A percentile compares a stretch with the other conserved stretches of the same genome.
phyloP scores from a whole-genome alignment of 2,113 vertebrate genomes.

The Xenopus borealis region DNA sequence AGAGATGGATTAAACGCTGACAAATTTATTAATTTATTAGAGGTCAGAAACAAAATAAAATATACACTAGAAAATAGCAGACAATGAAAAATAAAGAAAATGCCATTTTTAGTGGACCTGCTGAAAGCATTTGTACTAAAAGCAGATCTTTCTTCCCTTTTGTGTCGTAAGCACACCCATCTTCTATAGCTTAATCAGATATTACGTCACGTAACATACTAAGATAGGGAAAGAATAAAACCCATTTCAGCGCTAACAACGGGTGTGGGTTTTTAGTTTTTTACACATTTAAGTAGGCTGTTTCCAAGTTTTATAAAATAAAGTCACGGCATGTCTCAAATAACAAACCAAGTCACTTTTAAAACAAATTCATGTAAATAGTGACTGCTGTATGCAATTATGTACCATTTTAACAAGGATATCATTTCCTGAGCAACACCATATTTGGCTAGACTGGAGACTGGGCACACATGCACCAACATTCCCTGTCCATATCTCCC shows the following conservation, averaged over 20 bases:
- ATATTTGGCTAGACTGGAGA: background rate
- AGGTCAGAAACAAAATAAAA: conserved; percentile 25
- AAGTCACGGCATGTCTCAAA: background rate
- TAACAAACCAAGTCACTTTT: background rate
- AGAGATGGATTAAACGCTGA: conserved; percentile 1
- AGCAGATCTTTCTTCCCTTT: background rate
- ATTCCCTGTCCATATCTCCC: background rate
- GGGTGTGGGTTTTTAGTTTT: background rate
- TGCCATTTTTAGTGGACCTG: background rate
- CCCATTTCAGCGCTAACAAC: background rate
- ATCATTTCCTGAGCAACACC: background rate
- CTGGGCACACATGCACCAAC: background rate
- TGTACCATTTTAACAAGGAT: background rate
- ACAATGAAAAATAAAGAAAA: conserved; percentile 3
- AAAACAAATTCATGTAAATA: background rate
- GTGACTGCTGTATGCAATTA: background rate
- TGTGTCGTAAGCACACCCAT: background rate
- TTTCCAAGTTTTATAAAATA: background rate
- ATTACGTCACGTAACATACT: background rate
- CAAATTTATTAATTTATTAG: conserved; percentile 42
- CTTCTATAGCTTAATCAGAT: background rate
- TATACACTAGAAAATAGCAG: conserved; percentile 22
- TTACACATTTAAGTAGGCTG: background rate
- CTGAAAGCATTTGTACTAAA: background rate
- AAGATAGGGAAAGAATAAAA: background rate